Percentiles rank a stretch among this genome's conserved stretches.
phyloP scores from a whole-genome alignment of 2,888 invertebrate genomes.

The Lepeophtheirus nordmannii region DNA sequence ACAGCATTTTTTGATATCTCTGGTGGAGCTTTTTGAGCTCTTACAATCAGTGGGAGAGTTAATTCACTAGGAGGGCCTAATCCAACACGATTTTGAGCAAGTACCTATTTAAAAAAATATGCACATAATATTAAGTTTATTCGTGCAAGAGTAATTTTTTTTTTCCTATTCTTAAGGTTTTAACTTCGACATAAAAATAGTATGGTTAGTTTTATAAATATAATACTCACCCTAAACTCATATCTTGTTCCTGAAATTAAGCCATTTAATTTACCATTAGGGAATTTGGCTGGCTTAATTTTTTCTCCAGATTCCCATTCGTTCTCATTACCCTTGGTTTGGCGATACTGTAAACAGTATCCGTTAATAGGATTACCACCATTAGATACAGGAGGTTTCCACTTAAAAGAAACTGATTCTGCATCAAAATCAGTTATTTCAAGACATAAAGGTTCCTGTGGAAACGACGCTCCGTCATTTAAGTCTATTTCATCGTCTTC shows the following conservation, averaged over 20 bases:
- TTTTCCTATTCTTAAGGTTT: no score
- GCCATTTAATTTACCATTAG: constrained; percentile 66
- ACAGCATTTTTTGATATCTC: background rate
- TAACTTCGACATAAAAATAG: no score
- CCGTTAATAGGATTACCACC: constrained; percentile 82
- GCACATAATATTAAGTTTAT: no score
- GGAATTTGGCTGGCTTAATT: constrained; percentile 59
- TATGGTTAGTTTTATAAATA: no score
- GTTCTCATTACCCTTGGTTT: background rate
- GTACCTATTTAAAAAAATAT: constrained; percentile 3
- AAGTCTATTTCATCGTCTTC: constrained; percentile 19
- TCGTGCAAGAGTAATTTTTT: no score
- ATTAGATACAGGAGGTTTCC: constrained; percentile 75
- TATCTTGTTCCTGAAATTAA: constrained; percentile 87
- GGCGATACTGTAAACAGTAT: constrained; percentile 57
- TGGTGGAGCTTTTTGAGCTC: constrained; percentile 38
- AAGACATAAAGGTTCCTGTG: constrained; percentile 1
- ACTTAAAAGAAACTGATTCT: constrained; percentile 33
- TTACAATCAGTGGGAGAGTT: constrained; percentile 77
- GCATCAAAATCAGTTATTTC: constrained; percentile 19
- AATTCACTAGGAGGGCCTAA: constrained; percentile 78
- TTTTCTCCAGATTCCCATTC: constrained; percentile 54
- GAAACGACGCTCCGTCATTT: background rate
- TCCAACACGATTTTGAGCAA: constrained; percentile 84
- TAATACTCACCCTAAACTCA: constrained; percentile 63